phyloP scores from a whole-genome alignment of 2,113 vertebrate species.

The Ramphastos sulfuratus region DNA sequence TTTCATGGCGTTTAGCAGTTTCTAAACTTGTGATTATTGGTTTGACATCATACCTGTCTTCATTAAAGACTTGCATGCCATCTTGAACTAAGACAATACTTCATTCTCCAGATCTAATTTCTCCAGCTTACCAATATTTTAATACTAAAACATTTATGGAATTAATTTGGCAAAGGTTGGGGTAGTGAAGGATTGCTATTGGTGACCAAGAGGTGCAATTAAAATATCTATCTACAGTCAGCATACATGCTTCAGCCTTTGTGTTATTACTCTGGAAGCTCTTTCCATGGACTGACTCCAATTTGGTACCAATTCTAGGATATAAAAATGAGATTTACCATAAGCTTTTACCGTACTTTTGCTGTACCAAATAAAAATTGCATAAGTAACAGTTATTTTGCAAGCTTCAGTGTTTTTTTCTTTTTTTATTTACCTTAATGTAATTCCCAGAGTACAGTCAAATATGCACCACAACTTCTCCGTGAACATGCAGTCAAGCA shows the following conservation, averaged over 20 bases:
- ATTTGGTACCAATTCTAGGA: background rate
- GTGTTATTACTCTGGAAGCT: background rate
- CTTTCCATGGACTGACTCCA: background rate
- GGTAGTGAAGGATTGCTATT: background rate
- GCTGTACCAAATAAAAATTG: background rate
- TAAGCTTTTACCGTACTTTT: background rate
- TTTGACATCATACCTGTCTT: background rate
- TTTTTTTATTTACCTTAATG: background rate
- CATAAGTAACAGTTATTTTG: background rate
- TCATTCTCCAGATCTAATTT: background rate
- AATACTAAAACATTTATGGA: background rate
- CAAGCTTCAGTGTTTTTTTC: background rate
- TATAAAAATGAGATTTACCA: background rate
- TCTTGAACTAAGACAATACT: background rate
- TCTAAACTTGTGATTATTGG: background rate
- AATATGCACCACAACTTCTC: background rate
- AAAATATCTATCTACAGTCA: background rate
- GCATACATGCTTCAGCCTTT: background rate
- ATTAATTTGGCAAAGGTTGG: background rate
- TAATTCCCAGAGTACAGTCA: background rate
- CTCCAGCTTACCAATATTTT: background rate
- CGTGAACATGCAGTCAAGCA: background rate
- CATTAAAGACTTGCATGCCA: background rate
- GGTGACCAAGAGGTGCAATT: background rate
- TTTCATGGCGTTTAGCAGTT: background rate